Base-by-base conservation (phyloP, 1,140 invertebrate genomes). In the Drosophila ercepeae region DNA sequence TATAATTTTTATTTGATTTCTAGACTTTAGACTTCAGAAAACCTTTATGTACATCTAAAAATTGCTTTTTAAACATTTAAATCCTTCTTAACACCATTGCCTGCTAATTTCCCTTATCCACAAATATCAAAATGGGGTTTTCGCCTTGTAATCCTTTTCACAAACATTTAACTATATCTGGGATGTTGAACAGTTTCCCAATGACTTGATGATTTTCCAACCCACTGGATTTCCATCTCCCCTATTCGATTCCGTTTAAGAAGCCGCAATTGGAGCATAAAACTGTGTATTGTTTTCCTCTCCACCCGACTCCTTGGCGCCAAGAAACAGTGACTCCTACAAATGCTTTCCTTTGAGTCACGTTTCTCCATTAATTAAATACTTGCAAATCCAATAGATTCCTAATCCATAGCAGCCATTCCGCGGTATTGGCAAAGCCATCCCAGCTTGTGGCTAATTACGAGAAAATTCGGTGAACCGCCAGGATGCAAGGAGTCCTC, bases 161-260 rank as follows among this genome's bases (percentile, higher is more conserved):
- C 27, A 7, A 21, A 9, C 8, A 36, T 27, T 46, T 36, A 63
- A 45, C 34, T 39, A 9, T 13, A 8, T 14, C 18, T 52, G 27
- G 48, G 55, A 48, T 16, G 55, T 61, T 32, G 6, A 50, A 65
- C 25, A 16, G 5, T 11, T 19, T 36, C 3, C 3, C 18, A 19
- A 53, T 79, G 76, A 81, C 68, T 81, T 19, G 63, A 32, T 51
- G 51, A 23, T 52, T 75, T 81, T 79, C 77, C 71, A 36, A 16
- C 4, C 54, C 44, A 59, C n/a, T 79, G 51, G 21, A 1, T 42
- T 4, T 14, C 45, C 27, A 39, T 44, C 48, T 49, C 55, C 49
- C n/a, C 23, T 19, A 18, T 48, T 54, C 57, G 52, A 48, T 55
- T 55, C 41, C 65, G 53, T 19, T 21, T 39, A 18, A 29, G 25